Conservation (phyloP, 1,140 invertebrate species). For the Penaeus vannamei region DNA sequence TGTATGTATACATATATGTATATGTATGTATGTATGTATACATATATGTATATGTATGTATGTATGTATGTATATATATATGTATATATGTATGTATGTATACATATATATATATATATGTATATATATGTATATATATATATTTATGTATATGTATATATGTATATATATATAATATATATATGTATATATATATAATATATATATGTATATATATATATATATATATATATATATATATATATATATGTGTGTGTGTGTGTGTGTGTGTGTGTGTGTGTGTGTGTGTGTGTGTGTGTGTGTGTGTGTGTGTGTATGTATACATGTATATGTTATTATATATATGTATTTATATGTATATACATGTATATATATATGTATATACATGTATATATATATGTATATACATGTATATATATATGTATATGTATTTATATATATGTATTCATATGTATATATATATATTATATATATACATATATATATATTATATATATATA, state of each 20-base stretch:
- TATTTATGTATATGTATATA: not conserved
- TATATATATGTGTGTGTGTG: too few species aligned
- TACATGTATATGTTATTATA: too few species aligned
- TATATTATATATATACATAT: too few species aligned
- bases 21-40: not conserved
- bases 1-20: not conserved
- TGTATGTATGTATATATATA: not conserved
- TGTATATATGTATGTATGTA: not conserved
- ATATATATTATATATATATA: too few species aligned
- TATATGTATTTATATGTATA: constrained; percentile 3
- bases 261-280: too few species aligned
- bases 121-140: constrained; percentile 7
- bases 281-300: not conserved
- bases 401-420: constrained; percentile 6
- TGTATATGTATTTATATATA: too few species aligned
- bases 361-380: not conserved
- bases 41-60: constrained; percentile 13
- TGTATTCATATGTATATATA: too few species aligned
- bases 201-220: too few species aligned
- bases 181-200: too few species aligned
- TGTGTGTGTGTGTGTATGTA: not conserved
- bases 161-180: not conserved
- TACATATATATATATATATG: not conserved
- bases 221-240: too few species aligned
- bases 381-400: not conserved